Evolutionary conservation across 2,113 vertebrate genomes (phyloP).

Genomic region (Carassius gibelio): DNA sequence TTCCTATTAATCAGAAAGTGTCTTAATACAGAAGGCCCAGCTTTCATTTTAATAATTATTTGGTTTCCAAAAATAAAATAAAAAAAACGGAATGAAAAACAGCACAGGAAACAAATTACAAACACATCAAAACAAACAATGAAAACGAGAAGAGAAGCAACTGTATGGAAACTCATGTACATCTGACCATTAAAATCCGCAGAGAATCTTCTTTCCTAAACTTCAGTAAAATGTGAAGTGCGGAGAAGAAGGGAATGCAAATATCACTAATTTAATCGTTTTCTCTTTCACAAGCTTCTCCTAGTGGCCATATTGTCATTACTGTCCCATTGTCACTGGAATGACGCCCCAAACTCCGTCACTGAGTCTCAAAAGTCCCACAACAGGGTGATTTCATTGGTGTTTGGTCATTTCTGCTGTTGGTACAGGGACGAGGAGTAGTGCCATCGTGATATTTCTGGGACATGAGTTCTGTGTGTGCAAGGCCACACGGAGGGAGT

Average conservation of each 20-base stretch:
- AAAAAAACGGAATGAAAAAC: slow-evolving; percentile 58
- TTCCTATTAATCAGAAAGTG: background rate
- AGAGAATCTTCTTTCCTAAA: slow-evolving; percentile 59
- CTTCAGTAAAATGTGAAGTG: slow-evolving; percentile 59
- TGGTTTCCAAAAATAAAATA: too few species aligned
- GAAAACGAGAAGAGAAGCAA: slow-evolving; percentile 41
- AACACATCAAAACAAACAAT: slow-evolving; percentile 40
- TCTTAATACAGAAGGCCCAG: slow-evolving; percentile 28
- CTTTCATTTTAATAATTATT: slow-evolving; percentile 64
- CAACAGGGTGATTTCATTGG: background rate
- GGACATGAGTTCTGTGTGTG: slow-evolving; percentile 36
- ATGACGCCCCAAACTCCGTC: background rate
- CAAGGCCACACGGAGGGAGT: background rate
- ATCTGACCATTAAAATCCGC: slow-evolving; percentile 71
- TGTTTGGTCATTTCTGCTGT: background rate
- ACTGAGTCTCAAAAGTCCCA: background rate
- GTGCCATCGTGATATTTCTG: slow-evolving; percentile 16
- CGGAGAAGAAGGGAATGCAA: slow-evolving; percentile 41
- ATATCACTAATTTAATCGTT: slow-evolving; percentile 33
- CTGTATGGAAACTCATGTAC: slow-evolving; percentile 61
- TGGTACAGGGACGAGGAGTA: slow-evolving; percentile 27
- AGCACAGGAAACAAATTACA: slow-evolving; percentile 49
- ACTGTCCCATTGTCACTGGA: slow-evolving; percentile 18
- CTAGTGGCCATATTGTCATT: slow-evolving; percentile 35
- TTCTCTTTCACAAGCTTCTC: slow-evolving; percentile 36